Evolutionary conservation across 2,888 invertebrate species (phyloP).

Genomic region (Calephelis perditalis): DNA sequence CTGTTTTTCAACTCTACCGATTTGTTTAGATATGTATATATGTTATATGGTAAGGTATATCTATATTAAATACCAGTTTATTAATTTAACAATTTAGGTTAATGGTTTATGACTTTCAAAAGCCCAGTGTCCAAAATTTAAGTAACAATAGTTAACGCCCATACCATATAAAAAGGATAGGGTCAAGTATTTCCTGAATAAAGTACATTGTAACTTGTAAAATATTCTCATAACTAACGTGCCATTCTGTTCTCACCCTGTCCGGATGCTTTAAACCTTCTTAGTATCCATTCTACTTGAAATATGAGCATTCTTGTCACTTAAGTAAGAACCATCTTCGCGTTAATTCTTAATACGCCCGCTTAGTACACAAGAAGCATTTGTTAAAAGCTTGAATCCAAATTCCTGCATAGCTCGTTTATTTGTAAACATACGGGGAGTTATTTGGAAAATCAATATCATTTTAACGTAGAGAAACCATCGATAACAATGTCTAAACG

Average conservation of each 20-base stretch:
- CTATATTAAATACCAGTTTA: too few species aligned
- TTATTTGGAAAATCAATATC: background rate
- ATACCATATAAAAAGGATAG: too few species aligned
- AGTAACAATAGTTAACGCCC: too few species aligned
- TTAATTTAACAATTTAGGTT: too few species aligned
- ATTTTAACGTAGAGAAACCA: too few species aligned
- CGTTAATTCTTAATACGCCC: constrained; percentile 5
- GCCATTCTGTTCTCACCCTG: background rate
- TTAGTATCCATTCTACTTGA: constrained; percentile 3
- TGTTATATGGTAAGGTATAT: too few species aligned
- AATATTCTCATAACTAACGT: background rate
- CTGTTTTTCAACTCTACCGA: too few species aligned
- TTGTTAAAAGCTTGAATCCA: constrained; percentile 9
- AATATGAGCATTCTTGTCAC: constrained; percentile 11
- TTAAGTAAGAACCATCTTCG: background rate
- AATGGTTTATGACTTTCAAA: too few species aligned
- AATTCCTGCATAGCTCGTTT: constrained; percentile 6
- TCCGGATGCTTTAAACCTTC: constrained; percentile 1
- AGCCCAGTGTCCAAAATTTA: too few species aligned
- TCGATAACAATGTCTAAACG: too few species aligned
- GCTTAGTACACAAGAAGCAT: constrained; percentile 3
- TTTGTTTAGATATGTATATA: too few species aligned
- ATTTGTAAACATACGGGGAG: constrained; percentile 1
- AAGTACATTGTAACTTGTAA: background rate
- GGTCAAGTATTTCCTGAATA: too few species aligned